Percentiles rank a stretch among this genome's conserved stretches.
Conservation (phyloP, 2,113 vertebrate genomes). For the Siphamia tubifer region DNA sequence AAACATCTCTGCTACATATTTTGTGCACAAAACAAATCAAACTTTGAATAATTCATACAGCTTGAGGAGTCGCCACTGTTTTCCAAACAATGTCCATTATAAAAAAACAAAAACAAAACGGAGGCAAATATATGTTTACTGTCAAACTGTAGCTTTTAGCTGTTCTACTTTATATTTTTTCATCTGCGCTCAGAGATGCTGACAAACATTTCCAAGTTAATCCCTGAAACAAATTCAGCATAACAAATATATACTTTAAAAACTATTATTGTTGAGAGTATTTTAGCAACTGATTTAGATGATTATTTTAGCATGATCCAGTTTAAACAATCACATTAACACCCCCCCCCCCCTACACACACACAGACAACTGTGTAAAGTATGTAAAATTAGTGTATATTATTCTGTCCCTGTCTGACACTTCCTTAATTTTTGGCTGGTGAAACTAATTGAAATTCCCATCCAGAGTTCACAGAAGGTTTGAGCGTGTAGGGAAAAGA, state of each 20-base stretch:
- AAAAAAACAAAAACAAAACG: no score
- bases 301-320: no score
- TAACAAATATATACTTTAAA: no score
- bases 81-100: background rate
- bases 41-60: background rate
- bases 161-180: background rate
- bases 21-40: no score
- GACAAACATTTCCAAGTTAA: background rate
- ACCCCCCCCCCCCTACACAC: no score
- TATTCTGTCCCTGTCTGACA: background rate
- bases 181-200: background rate
- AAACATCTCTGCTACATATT: background rate
- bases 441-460: conserved; percentile 43
- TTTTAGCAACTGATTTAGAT: no score
- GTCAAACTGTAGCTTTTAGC: background rate
- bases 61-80: background rate
- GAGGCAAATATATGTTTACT: background rate
- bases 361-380: no score
- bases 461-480: conserved; percentile 38
- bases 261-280: no score
- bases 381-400: background rate
- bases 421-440: background rate
- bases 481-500: background rate
- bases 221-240: background rate
- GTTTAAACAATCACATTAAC: no score